Evolutionary conservation across 2,888 invertebrate genomes (phyloP), one percentile per base, ranked within the genome.

Genomic region (Diloba caeruleocephala): DNA sequence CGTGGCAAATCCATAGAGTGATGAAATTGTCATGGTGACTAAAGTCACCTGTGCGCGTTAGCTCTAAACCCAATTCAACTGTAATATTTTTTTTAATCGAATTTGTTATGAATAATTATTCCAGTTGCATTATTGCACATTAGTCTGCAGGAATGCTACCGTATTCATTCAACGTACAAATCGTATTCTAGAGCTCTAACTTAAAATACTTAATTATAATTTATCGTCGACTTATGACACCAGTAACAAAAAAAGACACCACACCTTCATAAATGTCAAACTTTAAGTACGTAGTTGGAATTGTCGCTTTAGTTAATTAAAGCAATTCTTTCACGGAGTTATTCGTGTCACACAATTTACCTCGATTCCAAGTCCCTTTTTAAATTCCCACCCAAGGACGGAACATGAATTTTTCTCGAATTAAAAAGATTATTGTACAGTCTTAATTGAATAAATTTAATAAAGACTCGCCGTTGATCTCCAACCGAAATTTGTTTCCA

Each of bases 221-320:
- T 45, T 45, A 56, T 32, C 8, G 2, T 4, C 13, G 25, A 34
- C 13, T 36, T 38, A 50, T 5, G 31, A 6, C 7, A 14, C 12
- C 8, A 39, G 61, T 36, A 44, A 53, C 36, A 42, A 32, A 12
- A 25, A 10, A 45, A 3, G 43, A 31, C 36, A 7, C 29, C 13
- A 48, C 34, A 39, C 31, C 26, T 21, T 19, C 14, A 51, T 34
- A 41, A 51, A 46, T 14, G 19, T 36, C 37, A 39, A 25, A n/a
- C 31, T 19, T 17, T 38, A 46, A 42, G 49, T 41, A 25, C 34
- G 43, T n/a, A 23, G 51, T 31, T 1, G 14, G 31, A 49, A 49
- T 66, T 37, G 51, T 58, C 33, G 25, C 39, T 17, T 9, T 6
- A 62, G 29, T 56, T 62, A 58, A 66, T 71, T 55, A 62, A 53